Evolutionary conservation across 1,140 invertebrate species (phyloP), one percentile per base, ranked within the genome.

Genomic region (Drosophila parabipectinata): DNA sequence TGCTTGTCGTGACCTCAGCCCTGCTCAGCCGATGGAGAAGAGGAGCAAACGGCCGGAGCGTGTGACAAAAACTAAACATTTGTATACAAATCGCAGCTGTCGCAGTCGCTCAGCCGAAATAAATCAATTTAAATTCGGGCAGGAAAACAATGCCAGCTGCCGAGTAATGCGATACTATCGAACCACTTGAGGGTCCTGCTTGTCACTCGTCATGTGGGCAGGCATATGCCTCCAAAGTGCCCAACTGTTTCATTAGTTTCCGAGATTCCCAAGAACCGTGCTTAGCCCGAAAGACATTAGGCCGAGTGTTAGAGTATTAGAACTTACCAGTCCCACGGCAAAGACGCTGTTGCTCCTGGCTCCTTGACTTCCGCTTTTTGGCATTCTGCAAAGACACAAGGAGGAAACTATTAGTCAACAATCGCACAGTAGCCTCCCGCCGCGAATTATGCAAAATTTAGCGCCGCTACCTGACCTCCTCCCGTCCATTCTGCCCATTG

Each of bases 11-110:
- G 48, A 64, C 64, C 39, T 53, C 48, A 41, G 32, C 32, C 44
- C n/a, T 58, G 34, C 5, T 14, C 24, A 21, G 21, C 21, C 21
- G 18, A 8, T 44, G 18, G 14, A 34, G 32, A 55, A 47, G 32
- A 34, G 32, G 32, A 10, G 32, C 30, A 37, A 37, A 10, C 30
- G 8, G 30, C 2, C 41, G 10, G 15, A 45, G 53, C 54, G 62
- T 74, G 63, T 79, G 63, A 79, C 76, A 79, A 55, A 58, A 61
- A 63, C 63, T 57, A 60, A 75, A 67, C 60, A 79, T 71, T 71
- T 71, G 41, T 69, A 48, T 48, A 72, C n/a, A 39, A 61, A 53
- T 53, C 9, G 63, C 77, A 80, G 77, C 77, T 80, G 77, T 75
- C 53, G 72, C 64, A 71, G 54, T 53, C 62, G 26, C 53, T 63